These are phyloP conservation scores for Spongia lamella DNA, from an alignment of 37 sponge, comb jelly and placozoan genomes.

Conservation along the genomic window DNA sequence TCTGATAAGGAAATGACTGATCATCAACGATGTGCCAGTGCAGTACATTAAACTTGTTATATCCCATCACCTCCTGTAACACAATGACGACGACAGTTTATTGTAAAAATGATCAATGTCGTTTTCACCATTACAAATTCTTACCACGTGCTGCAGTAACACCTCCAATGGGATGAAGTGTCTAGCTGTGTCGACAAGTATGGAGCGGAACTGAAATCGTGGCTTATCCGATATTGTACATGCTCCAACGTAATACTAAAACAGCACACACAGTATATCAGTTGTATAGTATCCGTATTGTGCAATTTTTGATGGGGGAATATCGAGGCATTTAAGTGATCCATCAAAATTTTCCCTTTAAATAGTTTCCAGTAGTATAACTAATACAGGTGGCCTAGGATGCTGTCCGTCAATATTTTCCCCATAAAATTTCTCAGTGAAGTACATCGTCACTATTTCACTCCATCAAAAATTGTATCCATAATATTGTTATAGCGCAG, in stretches of 20 bases:
- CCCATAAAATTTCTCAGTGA: too few species aligned
- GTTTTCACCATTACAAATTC: neutral
- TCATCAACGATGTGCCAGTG: conserved; percentile 87
- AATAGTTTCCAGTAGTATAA: too few species aligned
- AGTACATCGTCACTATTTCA: too few species aligned
- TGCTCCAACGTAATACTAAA: conserved; percentile 14
- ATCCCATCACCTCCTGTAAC: conserved; percentile 73
- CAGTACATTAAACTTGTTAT: conserved; percentile 63
- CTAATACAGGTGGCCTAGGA: too few species aligned
- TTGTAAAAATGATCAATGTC: too few species aligned
- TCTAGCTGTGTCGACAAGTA: conserved; percentile 69
- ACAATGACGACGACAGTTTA: neutral
- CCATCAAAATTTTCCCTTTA: too few species aligned
- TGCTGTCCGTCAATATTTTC: too few species aligned
- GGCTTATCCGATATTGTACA: conserved; percentile 46
- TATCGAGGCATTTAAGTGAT: neutral
- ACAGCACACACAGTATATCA: neutral
- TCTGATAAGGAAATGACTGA: conserved; percentile 69
- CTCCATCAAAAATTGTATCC: too few species aligned
- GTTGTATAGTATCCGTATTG: neutral
- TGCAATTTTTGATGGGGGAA: neutral
- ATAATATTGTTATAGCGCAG: too few species aligned
- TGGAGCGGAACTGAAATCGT: conserved; percentile 61
- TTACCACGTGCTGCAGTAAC: conserved; percentile 29
- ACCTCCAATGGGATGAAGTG: conserved; percentile 50